Percentiles rank a stretch among this genome's conserved stretches.
Conservation (phyloP, 2,888 invertebrate species). For the Gisinianus flammeolus region DNA sequence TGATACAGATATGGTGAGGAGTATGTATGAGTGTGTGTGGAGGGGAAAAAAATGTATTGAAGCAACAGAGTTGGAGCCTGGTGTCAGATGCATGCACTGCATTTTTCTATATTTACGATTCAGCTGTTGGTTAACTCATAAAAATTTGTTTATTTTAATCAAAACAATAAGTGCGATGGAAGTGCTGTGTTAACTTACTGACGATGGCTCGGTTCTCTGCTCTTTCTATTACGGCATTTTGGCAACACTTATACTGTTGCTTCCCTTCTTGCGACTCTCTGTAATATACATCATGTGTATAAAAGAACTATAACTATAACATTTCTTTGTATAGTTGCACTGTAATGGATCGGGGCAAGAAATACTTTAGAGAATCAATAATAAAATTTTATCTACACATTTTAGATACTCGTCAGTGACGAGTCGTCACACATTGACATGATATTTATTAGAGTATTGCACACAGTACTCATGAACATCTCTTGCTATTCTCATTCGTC, state of each 20-base stretch:
- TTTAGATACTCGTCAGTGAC: too few species aligned
- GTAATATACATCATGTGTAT: too few species aligned
- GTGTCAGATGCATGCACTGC: conserved; percentile 8
- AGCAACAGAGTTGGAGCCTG: neutral
- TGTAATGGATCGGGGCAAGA: too few species aligned
- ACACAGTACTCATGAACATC: too few species aligned
- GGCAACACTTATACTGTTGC: neutral
- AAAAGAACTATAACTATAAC: too few species aligned
- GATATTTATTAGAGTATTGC: too few species aligned
- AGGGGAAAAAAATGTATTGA: neutral
- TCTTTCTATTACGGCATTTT: neutral
- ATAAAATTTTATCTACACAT: too few species aligned
- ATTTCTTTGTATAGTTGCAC: too few species aligned
- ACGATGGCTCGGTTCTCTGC: neutral
- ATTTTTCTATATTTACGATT: conserved; percentile 21
- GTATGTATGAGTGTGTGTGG: neutral
- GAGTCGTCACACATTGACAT: too few species aligned
- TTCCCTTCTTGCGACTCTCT: neutral
- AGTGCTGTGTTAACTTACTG: neutral
- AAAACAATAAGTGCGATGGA: conserved; percentile 20
- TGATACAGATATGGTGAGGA: neutral
- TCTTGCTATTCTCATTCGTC: too few species aligned
- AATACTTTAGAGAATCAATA: too few species aligned
- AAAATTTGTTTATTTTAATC: conserved; percentile 31
- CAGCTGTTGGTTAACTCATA: conserved; percentile 24